Evolutionary conservation across 1,140 invertebrate genomes (phyloP).

Genomic region (Leptopilina clavipes): DNA sequence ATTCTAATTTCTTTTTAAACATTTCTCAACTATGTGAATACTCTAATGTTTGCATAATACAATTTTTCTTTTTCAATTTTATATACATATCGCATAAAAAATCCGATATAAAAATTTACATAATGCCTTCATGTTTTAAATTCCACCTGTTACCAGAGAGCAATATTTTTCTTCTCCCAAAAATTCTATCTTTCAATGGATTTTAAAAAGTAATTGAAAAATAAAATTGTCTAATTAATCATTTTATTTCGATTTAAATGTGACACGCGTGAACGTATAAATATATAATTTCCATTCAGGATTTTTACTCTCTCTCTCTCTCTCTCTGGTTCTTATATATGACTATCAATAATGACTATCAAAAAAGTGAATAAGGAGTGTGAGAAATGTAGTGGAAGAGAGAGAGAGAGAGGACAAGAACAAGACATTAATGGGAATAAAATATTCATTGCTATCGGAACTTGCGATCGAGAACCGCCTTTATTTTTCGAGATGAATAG

Average conservation of each 20-base stretch:
- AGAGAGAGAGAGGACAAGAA: slow-evolving; percentile 22
- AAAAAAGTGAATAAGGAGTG: slow-evolving; percentile 24
- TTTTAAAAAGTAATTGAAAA: neutral
- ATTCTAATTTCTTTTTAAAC: neutral
- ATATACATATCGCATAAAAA: neutral
- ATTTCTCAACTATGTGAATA: neutral
- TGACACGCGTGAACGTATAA: neutral
- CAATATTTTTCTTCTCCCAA: neutral
- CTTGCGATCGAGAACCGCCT: slow-evolving; percentile 62
- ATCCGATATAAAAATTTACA: slow-evolving; percentile 27
- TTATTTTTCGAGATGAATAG: slow-evolving; percentile 68
- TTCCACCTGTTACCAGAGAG: slow-evolving; percentile 24
- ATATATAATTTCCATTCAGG: slow-evolving; percentile 6
- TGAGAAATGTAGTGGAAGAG: slow-evolving; percentile 19
- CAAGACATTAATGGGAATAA: slow-evolving; percentile 65
- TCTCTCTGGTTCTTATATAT: no score
- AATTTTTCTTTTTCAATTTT: slow-evolving; percentile 14
- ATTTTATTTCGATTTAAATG: neutral
- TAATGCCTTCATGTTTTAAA: slow-evolving; percentile 20
- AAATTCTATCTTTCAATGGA: neutral
- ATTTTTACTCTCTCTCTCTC: neutral
- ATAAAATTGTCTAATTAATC: neutral
- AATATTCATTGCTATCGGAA: slow-evolving; percentile 67
- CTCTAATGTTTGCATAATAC: neutral
- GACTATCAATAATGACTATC: neutral